These are phyloP conservation scores for Leptinotarsa tumamoca DNA, from an alignment of 2,888 invertebrate genomes.

Conservation along the genomic window DNA sequence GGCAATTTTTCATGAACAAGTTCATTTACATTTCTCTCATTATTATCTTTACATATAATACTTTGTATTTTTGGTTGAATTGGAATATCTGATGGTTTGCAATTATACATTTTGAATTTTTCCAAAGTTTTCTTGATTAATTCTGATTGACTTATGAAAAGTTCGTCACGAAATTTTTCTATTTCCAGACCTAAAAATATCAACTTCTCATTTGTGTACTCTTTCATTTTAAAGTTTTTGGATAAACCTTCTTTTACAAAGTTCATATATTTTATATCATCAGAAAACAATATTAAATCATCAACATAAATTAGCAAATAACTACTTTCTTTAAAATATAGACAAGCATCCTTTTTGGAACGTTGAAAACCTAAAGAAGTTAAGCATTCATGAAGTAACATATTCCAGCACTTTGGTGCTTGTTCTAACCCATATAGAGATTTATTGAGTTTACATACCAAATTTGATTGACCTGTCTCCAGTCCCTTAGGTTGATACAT, in stretches of 20 bases:
- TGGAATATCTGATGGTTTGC: conserved; percentile 2
- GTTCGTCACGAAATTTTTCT: no score
- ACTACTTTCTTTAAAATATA: conserved; percentile 29
- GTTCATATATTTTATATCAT: conserved; percentile 7
- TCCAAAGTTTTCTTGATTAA: background rate
- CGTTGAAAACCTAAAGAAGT: conserved; percentile 20
- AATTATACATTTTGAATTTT: conserved; percentile 1
- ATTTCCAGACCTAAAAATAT: no score
- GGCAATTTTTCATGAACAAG: background rate
- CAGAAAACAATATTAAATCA: conserved; percentile 34
- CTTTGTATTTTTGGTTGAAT: conserved; percentile 17
- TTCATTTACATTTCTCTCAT: background rate
- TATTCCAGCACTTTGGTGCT: conserved; percentile 29
- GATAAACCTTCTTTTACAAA: background rate
- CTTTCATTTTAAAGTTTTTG: conserved; percentile 17
- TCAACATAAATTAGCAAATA: conserved; percentile 35
- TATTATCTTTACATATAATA: background rate
- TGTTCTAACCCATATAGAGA: conserved; percentile 30
- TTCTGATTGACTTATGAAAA: no score
- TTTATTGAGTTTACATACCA: conserved; percentile 23
- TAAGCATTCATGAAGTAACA: conserved; percentile 13
- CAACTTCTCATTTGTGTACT: background rate
- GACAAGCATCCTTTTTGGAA: conserved; percentile 33
- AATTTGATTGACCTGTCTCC: background rate
- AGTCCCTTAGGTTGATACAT: conserved; percentile 32